Conservation (phyloP, 2,113 vertebrate species). For the Turnix velox region DNA sequence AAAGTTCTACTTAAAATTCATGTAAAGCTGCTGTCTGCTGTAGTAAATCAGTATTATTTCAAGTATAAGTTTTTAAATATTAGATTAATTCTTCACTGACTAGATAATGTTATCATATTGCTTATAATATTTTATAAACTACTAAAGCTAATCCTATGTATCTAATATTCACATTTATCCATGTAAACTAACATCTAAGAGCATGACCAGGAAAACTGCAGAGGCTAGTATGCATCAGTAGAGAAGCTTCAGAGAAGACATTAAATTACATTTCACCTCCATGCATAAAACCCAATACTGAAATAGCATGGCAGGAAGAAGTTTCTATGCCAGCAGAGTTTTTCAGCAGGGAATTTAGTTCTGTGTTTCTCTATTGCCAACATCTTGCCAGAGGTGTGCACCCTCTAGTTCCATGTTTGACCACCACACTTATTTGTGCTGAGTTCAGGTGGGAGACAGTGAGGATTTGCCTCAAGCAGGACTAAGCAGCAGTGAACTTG, state of each 20-base stretch:
- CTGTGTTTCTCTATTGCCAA: background rate
- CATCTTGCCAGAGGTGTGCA: fast-evolving
- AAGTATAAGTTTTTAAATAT: background rate
- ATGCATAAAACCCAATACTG: background rate
- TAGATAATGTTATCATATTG: background rate
- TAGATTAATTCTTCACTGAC: background rate
- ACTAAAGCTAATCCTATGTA: background rate
- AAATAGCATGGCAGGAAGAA: background rate
- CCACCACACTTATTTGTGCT: background rate
- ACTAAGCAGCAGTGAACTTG: background rate
- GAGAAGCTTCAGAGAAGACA: background rate
- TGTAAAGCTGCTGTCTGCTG: background rate
- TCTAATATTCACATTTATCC: background rate
- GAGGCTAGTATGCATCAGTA: background rate
- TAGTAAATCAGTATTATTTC: background rate
- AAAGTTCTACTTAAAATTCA: background rate
- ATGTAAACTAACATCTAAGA: background rate
- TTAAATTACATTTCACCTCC: background rate
- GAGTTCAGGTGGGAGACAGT: background rate
- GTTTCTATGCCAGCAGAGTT: background rate
- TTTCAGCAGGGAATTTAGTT: background rate
- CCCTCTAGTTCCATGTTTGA: background rate
- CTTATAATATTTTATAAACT: background rate
- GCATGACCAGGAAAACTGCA: background rate
- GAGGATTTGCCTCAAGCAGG: background rate